Conservation (phyloP, 1,140 invertebrate species). For the Zaprionus lachaisei region DNA sequence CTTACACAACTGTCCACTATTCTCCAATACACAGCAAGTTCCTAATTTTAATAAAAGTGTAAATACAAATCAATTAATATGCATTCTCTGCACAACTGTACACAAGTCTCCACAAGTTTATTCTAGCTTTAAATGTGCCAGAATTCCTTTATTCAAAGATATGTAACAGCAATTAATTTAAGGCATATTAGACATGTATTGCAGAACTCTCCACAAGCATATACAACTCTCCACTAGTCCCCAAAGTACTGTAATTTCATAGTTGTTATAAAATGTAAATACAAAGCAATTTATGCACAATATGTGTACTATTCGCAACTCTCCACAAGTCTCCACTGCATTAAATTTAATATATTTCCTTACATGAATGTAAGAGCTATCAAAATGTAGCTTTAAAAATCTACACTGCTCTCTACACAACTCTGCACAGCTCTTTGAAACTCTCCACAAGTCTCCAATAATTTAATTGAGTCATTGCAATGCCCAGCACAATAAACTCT, state of each 20-base stretch:
- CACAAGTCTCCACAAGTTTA: constrained; percentile 6
- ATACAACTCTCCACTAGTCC: not conserved
- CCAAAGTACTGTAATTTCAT: not conserved
- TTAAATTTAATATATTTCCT: not conserved
- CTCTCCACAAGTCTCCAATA: not conserved
- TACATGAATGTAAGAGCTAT: no score
- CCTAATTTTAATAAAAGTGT: not conserved
- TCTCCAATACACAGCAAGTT: not conserved
- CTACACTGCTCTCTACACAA: constrained; percentile 5
- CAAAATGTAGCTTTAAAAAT: no score
- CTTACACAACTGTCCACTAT: not conserved
- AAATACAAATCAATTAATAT: not conserved
- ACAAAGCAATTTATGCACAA: not conserved
- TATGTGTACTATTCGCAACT: not conserved
- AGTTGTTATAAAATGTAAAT: not conserved
- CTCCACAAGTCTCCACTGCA: constrained; percentile 18
- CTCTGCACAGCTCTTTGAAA: constrained; percentile 4
- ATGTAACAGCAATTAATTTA: not conserved
- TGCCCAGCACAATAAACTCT: not conserved
- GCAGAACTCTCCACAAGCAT: not conserved
- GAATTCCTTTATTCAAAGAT: no score
- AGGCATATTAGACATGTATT: not conserved
- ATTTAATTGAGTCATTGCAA: not conserved
- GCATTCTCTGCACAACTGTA: not conserved
- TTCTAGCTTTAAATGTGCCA: no score